Conservation (phyloP, 2,888 invertebrate genomes). For the Adela reaumurella region DNA sequence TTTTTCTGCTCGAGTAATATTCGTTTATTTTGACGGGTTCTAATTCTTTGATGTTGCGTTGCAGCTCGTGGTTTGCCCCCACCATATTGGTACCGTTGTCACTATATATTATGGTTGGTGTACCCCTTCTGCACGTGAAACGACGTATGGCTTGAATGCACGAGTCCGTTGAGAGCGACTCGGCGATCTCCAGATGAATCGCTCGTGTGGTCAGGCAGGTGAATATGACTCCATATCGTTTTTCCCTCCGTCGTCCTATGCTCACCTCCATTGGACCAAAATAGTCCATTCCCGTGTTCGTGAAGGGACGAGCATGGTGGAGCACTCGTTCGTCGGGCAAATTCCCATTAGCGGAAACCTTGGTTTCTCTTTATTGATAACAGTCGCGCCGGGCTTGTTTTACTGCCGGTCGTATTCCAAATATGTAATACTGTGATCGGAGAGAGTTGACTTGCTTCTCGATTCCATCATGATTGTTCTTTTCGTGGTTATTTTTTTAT, state of each 20-base stretch:
- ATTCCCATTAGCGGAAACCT: constrained; percentile 7
- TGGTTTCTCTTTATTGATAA: background rate
- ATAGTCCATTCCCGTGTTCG: constrained; percentile 11
- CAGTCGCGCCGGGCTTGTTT: no score
- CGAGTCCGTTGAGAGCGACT: constrained; percentile 1
- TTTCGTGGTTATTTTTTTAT: no score
- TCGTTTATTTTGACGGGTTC: background rate
- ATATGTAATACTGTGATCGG: background rate
- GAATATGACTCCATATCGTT: constrained; percentile 12
- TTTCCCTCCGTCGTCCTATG: constrained; percentile 7
- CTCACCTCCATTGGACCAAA: constrained; percentile 12
- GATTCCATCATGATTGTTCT: no score
- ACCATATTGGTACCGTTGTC: background rate
- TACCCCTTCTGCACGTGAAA: background rate
- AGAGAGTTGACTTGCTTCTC: background rate
- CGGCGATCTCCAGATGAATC: constrained; percentile 9
- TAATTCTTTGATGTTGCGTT: background rate
- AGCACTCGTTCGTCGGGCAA: constrained; percentile 5
- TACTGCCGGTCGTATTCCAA: no score
- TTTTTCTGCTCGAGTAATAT: background rate
- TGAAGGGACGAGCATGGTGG: constrained; percentile 8
- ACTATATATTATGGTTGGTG: background rate
- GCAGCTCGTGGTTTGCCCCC: background rate
- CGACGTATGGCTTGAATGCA: background rate
- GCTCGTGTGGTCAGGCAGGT: constrained; percentile 12